These are phyloP conservation scores for Calyptomena viridis DNA, from an alignment of 2,113 vertebrate species.

Conservation along the genomic window DNA sequence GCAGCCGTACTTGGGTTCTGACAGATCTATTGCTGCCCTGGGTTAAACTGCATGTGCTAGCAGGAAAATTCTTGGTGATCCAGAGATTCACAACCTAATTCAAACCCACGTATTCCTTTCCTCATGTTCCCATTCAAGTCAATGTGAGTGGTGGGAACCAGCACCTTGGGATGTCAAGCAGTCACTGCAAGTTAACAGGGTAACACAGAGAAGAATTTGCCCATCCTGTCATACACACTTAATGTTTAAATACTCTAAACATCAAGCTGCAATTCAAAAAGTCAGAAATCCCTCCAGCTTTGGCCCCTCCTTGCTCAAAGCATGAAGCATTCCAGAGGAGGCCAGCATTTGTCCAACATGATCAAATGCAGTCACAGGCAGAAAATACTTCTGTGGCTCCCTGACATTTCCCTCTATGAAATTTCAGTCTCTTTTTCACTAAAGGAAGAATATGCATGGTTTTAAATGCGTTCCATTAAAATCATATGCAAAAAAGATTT, in stretches of 20 bases:
- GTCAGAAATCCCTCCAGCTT: background rate
- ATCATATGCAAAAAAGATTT: background rate
- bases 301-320: background rate
- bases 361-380: background rate
- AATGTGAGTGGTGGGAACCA: accelerated
- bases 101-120: background rate
- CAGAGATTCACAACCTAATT: background rate
- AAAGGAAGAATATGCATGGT: background rate
- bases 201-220: background rate
- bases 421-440: background rate
- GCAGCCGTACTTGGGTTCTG: background rate
- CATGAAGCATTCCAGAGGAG: background rate
- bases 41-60: background rate
- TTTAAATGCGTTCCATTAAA: background rate
- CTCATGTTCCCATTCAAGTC: background rate
- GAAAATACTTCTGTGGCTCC: background rate
- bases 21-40: background rate
- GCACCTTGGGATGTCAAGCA: background rate
- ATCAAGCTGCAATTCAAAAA: background rate
- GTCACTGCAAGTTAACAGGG: background rate
- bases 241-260: background rate
- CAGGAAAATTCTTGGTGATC: background rate
- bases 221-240: background rate
- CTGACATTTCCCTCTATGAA: background rate
- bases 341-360: accelerated